Percentiles rank a stretch among this genome's conserved stretches.
Conservation (phyloP, 2,797 vertebrate genomes). For the Parauchenoglanis punctatus region DNA sequence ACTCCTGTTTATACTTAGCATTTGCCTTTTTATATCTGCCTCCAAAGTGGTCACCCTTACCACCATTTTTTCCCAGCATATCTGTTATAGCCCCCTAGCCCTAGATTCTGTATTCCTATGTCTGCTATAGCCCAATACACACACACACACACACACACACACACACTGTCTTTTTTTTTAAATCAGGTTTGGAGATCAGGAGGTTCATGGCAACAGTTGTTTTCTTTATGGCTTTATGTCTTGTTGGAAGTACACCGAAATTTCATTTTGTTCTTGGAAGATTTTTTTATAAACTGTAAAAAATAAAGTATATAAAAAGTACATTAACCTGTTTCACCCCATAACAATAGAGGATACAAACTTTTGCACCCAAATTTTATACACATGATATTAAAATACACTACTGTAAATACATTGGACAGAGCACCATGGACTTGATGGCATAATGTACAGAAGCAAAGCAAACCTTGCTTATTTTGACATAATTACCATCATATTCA, state of each 20-base stretch:
- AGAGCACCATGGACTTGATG: background rate
- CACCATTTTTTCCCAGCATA: background rate
- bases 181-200: background rate
- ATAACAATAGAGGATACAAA: background rate
- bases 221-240: background rate
- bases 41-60: background rate
- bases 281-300: background rate
- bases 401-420: background rate
- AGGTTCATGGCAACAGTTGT: background rate
- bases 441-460: background rate
- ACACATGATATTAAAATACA: background rate
- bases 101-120: background rate
- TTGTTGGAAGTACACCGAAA: background rate
- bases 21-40: background rate
- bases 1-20: background rate
- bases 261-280: background rate
- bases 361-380: background rate
- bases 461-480: background rate
- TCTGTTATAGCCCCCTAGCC: background rate
- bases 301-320: background rate
- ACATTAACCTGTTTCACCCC: background rate
- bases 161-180: background rate
- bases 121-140: background rate
- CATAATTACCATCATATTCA: background rate
- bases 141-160: background rate